A percentile compares a stretch with the other conserved stretches of the same genome.
phyloP scores from a whole-genome alignment of 2,113 vertebrate species.

The Scartelaos histophorus region DNA sequence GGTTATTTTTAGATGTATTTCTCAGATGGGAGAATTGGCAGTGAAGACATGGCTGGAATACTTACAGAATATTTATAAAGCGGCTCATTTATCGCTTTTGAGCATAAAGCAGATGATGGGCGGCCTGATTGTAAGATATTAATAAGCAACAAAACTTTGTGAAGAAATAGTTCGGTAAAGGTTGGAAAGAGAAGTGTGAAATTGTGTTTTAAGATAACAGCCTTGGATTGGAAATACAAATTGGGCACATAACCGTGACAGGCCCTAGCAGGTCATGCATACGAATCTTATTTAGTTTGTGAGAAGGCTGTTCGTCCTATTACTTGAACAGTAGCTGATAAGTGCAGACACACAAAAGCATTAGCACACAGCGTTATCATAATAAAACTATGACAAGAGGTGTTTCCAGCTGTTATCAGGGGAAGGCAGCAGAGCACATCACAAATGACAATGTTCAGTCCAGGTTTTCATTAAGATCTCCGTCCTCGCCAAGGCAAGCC shows the following conservation, averaged over 20 bases:
- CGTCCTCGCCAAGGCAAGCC: slow-evolving; percentile 37
- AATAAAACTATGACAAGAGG: slow-evolving; percentile 50
- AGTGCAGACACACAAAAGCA: slow-evolving; percentile 21
- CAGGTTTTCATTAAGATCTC: slow-evolving; percentile 62
- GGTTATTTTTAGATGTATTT: slow-evolving; percentile 8
- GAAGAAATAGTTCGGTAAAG: slow-evolving; percentile 1
- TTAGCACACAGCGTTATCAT: slow-evolving; percentile 49
- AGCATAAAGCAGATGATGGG: neutral
- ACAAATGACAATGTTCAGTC: slow-evolving; percentile 44
- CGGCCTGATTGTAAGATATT: slow-evolving; percentile 2
- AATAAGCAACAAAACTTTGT: slow-evolving; percentile 9
- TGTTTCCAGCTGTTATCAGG: slow-evolving; percentile 52
- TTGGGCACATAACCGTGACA: slow-evolving; percentile 1
- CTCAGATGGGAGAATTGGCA: slow-evolving; percentile 19
- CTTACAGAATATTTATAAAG: slow-evolving; percentile 23
- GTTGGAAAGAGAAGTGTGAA: slow-evolving; percentile 16
- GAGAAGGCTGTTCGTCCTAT: neutral
- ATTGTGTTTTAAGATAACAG: slow-evolving; percentile 11
- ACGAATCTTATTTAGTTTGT: slow-evolving; percentile 28
- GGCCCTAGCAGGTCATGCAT: slow-evolving; percentile 17
- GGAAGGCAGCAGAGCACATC: slow-evolving; percentile 47
- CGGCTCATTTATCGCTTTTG: slow-evolving; percentile 1
- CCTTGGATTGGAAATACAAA: slow-evolving; percentile 7
- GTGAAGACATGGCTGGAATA: neutral
- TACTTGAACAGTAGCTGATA: slow-evolving; percentile 39